Conservation (phyloP, 2,113 vertebrate genomes). For the Dicrurus megarhynchus region DNA sequence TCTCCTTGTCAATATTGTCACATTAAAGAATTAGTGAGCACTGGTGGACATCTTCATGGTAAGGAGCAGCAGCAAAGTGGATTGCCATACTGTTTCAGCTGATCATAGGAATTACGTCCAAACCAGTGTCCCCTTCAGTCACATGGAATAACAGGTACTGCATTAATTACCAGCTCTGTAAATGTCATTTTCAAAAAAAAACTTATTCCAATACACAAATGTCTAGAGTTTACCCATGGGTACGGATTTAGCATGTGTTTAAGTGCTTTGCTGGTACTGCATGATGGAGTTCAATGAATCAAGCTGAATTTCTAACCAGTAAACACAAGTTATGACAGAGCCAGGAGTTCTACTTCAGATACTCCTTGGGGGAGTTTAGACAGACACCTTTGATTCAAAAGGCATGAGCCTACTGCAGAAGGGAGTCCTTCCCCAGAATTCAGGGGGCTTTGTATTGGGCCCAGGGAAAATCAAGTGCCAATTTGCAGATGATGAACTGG, state of each 20-base stretch:
- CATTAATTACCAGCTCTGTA: background rate
- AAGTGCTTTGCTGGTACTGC: background rate
- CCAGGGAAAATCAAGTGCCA: background rate
- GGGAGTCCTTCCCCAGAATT: background rate
- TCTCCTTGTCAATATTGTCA: background rate
- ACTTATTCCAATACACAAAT: background rate
- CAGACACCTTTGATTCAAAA: background rate
- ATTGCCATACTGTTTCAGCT: background rate
- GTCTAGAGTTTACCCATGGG: background rate
- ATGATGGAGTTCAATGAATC: background rate
- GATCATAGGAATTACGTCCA: background rate
- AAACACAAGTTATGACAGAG: background rate
- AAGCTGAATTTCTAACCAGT: background rate
- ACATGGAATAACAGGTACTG: background rate
- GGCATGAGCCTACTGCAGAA: background rate
- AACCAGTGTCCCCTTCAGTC: background rate
- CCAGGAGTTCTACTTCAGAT: background rate
- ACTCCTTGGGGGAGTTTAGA: background rate
- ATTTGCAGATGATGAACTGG: background rate
- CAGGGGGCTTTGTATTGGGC: background rate
- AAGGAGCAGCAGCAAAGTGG: background rate
- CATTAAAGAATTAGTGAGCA: accelerated
- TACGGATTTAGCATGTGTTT: background rate
- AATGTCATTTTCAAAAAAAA: accelerated
- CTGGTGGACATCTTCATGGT: background rate